These are phyloP conservation scores for Mimas tiliae DNA, from an alignment of 2,888 invertebrate species.

Conservation along the genomic window DNA sequence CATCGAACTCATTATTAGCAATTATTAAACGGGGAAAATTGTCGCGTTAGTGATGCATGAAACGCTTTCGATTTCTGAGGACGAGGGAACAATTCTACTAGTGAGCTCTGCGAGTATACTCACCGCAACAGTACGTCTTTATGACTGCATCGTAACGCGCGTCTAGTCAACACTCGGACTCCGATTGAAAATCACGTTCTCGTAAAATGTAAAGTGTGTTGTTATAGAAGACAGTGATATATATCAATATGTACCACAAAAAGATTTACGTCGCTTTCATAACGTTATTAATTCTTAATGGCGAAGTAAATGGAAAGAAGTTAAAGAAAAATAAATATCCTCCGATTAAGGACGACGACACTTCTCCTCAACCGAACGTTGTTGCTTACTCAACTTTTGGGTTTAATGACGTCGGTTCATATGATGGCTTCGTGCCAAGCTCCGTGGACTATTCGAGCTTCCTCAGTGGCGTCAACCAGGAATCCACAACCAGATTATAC, in stretches of 20 bases:
- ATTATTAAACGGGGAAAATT: slow-evolving; percentile 77
- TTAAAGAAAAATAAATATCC: slow-evolving; percentile 61
- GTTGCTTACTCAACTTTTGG: slow-evolving; percentile 78
- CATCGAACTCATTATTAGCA: slow-evolving; percentile 62
- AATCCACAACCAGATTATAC: slow-evolving; percentile 65
- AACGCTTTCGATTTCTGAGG: slow-evolving; percentile 82
- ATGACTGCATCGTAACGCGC: slow-evolving; percentile 47
- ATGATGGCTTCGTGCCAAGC: slow-evolving; percentile 74
- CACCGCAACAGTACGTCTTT: slow-evolving; percentile 40
- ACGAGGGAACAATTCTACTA: slow-evolving; percentile 52
- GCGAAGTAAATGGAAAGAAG: slow-evolving; percentile 59
- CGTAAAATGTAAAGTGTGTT: slow-evolving; percentile 70
- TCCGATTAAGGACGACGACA: slow-evolving; percentile 60
- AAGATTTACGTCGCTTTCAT: slow-evolving; percentile 57
- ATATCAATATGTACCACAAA: slow-evolving; percentile 64
- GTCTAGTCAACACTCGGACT: slow-evolving; percentile 71
- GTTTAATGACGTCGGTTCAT: slow-evolving; percentile 73
- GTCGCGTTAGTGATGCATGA: slow-evolving; percentile 69
- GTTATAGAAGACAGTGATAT: slow-evolving; percentile 50
- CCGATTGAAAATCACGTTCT: slow-evolving; percentile 63
- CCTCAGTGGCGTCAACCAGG: slow-evolving; percentile 58
- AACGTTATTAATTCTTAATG: slow-evolving; percentile 52
- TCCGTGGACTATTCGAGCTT: slow-evolving; percentile 72
- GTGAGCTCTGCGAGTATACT: slow-evolving; percentile 38
- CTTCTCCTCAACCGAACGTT: slow-evolving; percentile 71